Percentiles rank a stretch among this genome's conserved stretches.
Conservation (phyloP, 2,888 invertebrate species). For the Biston betularia region DNA sequence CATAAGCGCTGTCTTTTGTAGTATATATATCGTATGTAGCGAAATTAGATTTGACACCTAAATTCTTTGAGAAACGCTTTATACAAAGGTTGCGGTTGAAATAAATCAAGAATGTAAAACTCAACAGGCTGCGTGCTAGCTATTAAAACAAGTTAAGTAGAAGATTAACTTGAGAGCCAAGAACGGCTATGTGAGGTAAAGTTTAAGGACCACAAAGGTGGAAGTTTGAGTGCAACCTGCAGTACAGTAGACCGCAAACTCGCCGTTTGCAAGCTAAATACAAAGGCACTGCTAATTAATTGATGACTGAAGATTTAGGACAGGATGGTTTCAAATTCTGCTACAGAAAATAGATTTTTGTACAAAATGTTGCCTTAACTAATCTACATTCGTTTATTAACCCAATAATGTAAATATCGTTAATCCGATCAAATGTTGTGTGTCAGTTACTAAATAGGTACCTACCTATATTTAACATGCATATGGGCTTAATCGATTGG, state of each 20-base stretch:
- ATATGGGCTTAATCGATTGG: too few species aligned
- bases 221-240: slow-evolving; percentile 66
- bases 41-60: slow-evolving; percentile 5
- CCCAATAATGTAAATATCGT: too few species aligned
- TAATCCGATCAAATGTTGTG: too few species aligned
- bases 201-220: slow-evolving; percentile 68
- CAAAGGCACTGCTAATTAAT: slow-evolving; percentile 61
- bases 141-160: slow-evolving; percentile 60
- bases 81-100: slow-evolving; percentile 31
- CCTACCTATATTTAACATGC: too few species aligned
- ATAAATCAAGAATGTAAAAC: slow-evolving; percentile 49
- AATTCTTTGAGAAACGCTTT: slow-evolving; percentile 24
- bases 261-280: slow-evolving; percentile 52
- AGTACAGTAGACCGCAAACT: slow-evolving; percentile 59
- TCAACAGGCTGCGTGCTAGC: slow-evolving; percentile 55
- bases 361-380: too few species aligned
- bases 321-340: too few species aligned
- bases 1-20: slow-evolving; percentile 3
- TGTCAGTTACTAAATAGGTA: too few species aligned
- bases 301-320: too few species aligned
- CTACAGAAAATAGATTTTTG: too few species aligned
- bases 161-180: slow-evolving; percentile 62
- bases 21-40: not conserved
- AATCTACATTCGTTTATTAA: too few species aligned
- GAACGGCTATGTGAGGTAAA: slow-evolving; percentile 60